Percentiles rank a stretch among this genome's conserved stretches.
These are phyloP conservation scores for Perdita meconis DNA, from an alignment of 2,888 invertebrate species.

Conservation along the genomic window DNA sequence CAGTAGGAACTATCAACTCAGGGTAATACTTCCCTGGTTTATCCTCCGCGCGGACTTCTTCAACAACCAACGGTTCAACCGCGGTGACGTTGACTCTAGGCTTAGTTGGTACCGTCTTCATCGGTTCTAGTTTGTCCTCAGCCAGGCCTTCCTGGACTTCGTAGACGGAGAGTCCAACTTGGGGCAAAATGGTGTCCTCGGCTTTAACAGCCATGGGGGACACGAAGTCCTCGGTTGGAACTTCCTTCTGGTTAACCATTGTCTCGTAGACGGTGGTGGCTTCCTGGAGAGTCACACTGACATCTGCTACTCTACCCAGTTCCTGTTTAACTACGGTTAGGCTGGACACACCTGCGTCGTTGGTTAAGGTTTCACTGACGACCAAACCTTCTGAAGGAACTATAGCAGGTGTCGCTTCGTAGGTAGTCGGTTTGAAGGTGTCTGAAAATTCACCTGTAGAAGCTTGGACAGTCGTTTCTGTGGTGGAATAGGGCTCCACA, in stretches of 20 bases:
- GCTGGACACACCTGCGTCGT: slow-evolving; percentile 70
- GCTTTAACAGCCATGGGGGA: slow-evolving; percentile 86
- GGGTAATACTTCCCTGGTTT: slow-evolving; percentile 92
- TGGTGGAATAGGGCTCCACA: slow-evolving; percentile 85
- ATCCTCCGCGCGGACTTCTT: slow-evolving; percentile 89
- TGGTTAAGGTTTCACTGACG: slow-evolving; percentile 83
- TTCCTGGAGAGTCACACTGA: slow-evolving; percentile 87
- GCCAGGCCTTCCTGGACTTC: slow-evolving; percentile 88
- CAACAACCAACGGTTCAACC: slow-evolving; percentile 88
- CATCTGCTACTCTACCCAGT: slow-evolving; percentile 85
- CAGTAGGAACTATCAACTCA: slow-evolving; percentile 91
- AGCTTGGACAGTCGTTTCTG: slow-evolving; percentile 85
- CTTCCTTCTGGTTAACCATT: slow-evolving; percentile 87
- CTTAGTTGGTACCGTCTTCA: slow-evolving; percentile 85
- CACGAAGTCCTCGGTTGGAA: slow-evolving; percentile 85
- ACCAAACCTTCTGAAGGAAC: slow-evolving; percentile 84
- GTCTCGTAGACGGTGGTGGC: slow-evolving; percentile 89
- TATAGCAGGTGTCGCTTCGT: slow-evolving; percentile 84
- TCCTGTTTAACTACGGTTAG: slow-evolving; percentile 71
- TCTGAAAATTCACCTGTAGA: slow-evolving; percentile 85
- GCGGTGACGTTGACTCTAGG: slow-evolving; percentile 88
- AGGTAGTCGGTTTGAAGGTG: slow-evolving; percentile 83
- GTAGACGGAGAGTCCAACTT: slow-evolving; percentile 87
- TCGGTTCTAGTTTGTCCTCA: slow-evolving; percentile 86
- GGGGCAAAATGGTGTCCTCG: slow-evolving; percentile 86